Evolutionary conservation across 2,113 vertebrate species (phyloP).

Genomic region (Prionailurus viverrinus): DNA sequence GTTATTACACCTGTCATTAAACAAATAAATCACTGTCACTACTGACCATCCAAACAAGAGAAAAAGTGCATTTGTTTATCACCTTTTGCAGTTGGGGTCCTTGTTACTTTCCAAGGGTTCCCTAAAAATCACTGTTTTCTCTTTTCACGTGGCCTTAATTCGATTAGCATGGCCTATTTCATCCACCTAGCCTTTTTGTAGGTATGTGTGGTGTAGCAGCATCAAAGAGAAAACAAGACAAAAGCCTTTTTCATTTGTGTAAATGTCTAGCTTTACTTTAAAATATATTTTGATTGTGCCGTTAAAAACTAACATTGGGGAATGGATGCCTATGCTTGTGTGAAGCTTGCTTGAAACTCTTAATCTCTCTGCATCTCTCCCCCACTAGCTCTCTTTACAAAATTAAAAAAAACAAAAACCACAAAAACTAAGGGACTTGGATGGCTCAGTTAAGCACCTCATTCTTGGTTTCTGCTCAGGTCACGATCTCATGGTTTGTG

Average conservation of each 20-base stretch:
- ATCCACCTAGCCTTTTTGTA: neutral
- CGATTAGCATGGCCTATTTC: neutral
- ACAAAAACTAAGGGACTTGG: no score
- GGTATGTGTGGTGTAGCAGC: neutral
- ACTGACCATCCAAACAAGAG: neutral
- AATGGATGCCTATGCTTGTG: no score
- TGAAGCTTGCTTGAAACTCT: no score
- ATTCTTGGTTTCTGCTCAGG: no score
- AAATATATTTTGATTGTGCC: neutral
- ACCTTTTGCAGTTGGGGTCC: neutral
- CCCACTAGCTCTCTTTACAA: no score
- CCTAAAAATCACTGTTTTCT: neutral
- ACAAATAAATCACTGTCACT: conserved; percentile 13
- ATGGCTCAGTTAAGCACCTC: no score
- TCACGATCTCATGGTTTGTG: no score
- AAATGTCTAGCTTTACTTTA: neutral
- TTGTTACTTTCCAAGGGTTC: neutral
- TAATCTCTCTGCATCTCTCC: no score
- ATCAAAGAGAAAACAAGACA: neutral
- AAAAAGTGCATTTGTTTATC: neutral
- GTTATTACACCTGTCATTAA: neutral
- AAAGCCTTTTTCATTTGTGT: neutral
- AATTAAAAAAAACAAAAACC: no score
- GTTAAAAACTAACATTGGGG: neutral
- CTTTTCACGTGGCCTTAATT: neutral